Percentiles rank a stretch among this genome's conserved stretches.
These are phyloP conservation scores for Parochlus steinenii DNA, from an alignment of 2,888 invertebrate species.

Conservation along the genomic window DNA sequence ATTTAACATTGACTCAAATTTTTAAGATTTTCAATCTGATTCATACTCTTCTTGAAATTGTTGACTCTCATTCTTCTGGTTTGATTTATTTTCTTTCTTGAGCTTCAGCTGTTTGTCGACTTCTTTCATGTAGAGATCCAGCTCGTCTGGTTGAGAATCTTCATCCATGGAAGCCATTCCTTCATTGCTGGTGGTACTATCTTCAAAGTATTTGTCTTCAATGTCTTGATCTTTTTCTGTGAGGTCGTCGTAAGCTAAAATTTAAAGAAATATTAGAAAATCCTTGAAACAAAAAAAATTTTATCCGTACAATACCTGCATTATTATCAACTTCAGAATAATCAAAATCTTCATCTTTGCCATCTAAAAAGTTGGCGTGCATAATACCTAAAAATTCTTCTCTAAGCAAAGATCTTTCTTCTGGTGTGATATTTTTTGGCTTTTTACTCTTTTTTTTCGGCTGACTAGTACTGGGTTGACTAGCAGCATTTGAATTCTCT, in stretches of 20 bases:
- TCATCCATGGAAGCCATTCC: background rate
- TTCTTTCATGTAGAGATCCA: conserved; percentile 57
- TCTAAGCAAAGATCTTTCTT: conserved; percentile 46
- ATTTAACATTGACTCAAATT: background rate
- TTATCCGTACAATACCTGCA: no score
- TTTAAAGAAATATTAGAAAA: no score
- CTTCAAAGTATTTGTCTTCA: conserved; percentile 84
- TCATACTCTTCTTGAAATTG: conserved; percentile 6
- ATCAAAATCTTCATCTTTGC: conserved; percentile 66
- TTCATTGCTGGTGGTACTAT: conserved; percentile 39
- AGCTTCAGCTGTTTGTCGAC: conserved; percentile 2
- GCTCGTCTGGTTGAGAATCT: conserved; percentile 42
- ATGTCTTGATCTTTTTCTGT: conserved; percentile 60
- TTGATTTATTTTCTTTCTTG: conserved; percentile 1
- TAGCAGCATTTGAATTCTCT: conserved; percentile 13
- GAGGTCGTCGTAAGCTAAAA: conserved; percentile 61
- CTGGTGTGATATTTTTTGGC: conserved; percentile 32
- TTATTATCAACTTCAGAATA: conserved; percentile 68
- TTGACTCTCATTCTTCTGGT: no score
- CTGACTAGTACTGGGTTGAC: conserved; percentile 14
- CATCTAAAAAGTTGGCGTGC: conserved; percentile 70
- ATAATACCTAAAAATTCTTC: conserved; percentile 73
- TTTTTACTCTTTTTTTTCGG: conserved; percentile 25
- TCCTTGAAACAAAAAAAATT: no score
- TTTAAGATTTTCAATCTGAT: conserved; percentile 6